These are phyloP conservation scores for Eulemur albifrons DNA, from an alignment of 2,797 vertebrate genomes.

Conservation along the genomic window DNA sequence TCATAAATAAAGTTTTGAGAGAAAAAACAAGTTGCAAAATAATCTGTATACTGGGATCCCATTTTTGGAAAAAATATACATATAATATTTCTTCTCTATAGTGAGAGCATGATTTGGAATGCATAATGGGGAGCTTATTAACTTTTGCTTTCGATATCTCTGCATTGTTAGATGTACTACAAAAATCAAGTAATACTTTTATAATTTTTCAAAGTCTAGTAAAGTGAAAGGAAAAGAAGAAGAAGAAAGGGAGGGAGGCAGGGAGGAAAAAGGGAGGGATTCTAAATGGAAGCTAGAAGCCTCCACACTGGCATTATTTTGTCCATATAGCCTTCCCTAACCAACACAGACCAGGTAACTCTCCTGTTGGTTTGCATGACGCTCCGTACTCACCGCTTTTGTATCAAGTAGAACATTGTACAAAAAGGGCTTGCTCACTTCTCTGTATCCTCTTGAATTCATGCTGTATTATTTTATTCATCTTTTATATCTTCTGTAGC, in stretches of 20 bases:
- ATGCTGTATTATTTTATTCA: background rate
- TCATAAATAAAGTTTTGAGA: background rate
- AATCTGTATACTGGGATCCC: background rate
- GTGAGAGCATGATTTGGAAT: background rate
- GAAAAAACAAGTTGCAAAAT: background rate
- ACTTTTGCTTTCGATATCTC: background rate
- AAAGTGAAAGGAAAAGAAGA: background rate
- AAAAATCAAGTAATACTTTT: background rate
- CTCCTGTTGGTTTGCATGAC: background rate
- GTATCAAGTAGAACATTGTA: background rate
- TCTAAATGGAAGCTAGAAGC: background rate
- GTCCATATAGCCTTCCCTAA: too few species aligned
- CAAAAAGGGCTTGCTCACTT: background rate
- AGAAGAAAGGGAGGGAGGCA: background rate
- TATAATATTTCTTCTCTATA: background rate
- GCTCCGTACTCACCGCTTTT: background rate
- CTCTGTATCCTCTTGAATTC: background rate
- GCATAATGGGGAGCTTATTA: background rate
- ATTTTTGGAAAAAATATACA: background rate
- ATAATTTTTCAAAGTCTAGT: background rate
- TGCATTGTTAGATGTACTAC: background rate
- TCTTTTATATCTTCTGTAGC: background rate
- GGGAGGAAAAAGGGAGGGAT: rapidly evolving
- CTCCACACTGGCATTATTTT: background rate
- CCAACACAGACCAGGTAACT: background rate